Percentiles rank a stretch among this genome's conserved stretches.
Conservation (phyloP, 1,140 invertebrate genomes). For the Leptopilina boulardi region DNA sequence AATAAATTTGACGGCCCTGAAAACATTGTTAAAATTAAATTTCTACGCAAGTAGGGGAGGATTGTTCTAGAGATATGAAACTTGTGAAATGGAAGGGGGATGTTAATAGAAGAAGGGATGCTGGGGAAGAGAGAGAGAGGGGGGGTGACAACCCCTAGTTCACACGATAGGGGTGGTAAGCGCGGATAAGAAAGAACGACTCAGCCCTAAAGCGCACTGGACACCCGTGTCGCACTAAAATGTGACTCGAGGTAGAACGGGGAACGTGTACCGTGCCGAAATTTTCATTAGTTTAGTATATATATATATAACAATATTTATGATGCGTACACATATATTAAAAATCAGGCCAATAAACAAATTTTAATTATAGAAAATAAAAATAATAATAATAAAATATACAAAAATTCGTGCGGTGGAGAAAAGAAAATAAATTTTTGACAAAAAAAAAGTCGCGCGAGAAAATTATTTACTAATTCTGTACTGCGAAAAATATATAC, state of each 20-base stretch:
- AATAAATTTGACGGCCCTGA: background rate
- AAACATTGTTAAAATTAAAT: background rate
- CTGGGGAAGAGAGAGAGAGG: slow-evolving; percentile 6
- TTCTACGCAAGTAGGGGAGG: slow-evolving; percentile 20
- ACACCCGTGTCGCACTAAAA: slow-evolving; percentile 61
- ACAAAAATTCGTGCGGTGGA: too few species aligned
- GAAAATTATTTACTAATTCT: too few species aligned
- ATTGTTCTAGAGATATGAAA: background rate
- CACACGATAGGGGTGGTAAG: slow-evolving; percentile 54
- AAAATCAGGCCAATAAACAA: background rate
- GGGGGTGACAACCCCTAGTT: slow-evolving; percentile 45
- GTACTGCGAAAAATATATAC: slow-evolving; percentile 30
- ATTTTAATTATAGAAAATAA: slow-evolving; percentile 9
- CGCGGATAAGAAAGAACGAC: slow-evolving; percentile 58
- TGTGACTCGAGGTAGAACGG: slow-evolving; percentile 62
- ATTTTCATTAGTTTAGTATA: slow-evolving; percentile 62
- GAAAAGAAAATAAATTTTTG: too few species aligned
- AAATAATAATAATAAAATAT: too few species aligned
- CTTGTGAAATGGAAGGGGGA: background rate
- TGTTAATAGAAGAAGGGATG: slow-evolving; percentile 37
- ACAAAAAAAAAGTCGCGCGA: too few species aligned
- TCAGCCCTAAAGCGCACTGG: slow-evolving; percentile 56
- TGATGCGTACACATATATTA: slow-evolving; percentile 22
- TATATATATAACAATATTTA: slow-evolving; percentile 7
- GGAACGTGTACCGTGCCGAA: slow-evolving; percentile 51